Evolutionary conservation across 2,113 vertebrate species (phyloP).

Genomic region (Pyxicephalus adspersus): DNA sequence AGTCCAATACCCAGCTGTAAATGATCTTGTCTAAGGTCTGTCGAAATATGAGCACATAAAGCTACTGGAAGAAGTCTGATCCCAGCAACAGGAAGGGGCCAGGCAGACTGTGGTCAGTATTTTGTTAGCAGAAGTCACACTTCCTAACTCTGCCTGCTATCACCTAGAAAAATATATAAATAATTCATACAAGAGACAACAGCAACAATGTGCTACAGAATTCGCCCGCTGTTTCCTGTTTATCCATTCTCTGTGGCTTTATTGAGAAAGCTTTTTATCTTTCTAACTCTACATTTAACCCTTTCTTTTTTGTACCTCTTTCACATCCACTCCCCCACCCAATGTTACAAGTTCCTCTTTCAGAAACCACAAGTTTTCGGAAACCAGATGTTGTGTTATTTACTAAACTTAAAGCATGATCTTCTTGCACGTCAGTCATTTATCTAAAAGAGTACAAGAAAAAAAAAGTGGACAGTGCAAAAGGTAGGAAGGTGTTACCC

Average conservation of each 20-base stretch:
- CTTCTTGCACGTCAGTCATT: not conserved
- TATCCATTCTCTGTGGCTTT: not conserved
- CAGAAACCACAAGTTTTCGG: constrained; percentile 38
- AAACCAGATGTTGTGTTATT: constrained; percentile 15
- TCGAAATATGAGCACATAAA: not conserved
- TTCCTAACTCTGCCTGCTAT: constrained; percentile 29
- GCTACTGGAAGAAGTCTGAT: not conserved
- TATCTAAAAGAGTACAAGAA: not conserved
- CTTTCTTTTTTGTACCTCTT: not conserved
- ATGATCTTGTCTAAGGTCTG: not conserved
- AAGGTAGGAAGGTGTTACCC: not conserved
- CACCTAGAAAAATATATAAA: not conserved
- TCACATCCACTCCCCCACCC: not conserved
- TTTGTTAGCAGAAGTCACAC: constrained; percentile 35
- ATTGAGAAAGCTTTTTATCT: not conserved
- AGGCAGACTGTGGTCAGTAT: constrained; percentile 20
- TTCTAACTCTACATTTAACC: not conserved
- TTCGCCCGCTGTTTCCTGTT: constrained; percentile 23
- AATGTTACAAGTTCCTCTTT: constrained; percentile 34
- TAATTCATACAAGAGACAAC: not conserved
- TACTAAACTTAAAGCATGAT: not conserved
- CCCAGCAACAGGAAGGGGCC: constrained; percentile 42
- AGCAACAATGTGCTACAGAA: not conserved
- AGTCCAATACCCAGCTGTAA: not conserved
- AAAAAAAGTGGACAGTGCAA: not conserved